Conservation (phyloP, 2,797 vertebrate species). For the Tragelaphus eurycerus region DNA sequence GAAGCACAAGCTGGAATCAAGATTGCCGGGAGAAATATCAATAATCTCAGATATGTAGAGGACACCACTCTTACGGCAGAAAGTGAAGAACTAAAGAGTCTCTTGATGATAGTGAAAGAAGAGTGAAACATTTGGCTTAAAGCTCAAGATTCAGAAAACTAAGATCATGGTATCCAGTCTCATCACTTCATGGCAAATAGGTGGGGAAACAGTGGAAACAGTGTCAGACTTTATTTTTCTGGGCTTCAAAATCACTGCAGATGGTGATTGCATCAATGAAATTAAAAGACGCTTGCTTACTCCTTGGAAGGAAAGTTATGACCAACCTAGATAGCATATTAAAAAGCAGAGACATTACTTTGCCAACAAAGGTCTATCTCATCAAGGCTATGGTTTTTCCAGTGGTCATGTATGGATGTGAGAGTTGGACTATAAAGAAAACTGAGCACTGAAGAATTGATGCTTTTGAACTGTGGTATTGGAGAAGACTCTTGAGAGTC, state of each 20-base stretch:
- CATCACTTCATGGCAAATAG: no score
- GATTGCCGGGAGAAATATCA: rapidly evolving
- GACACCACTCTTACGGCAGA: background rate
- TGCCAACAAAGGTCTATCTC: background rate
- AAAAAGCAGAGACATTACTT: background rate
- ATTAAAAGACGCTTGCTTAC: background rate
- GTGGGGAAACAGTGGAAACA: background rate
- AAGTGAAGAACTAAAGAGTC: background rate
- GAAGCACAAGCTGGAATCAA: background rate
- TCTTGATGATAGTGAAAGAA: background rate
- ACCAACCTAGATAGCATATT: background rate
- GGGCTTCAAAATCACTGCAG: background rate
- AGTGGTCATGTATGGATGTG: background rate
- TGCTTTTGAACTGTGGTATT: background rate
- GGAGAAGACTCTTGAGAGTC: background rate
- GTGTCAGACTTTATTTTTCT: background rate
- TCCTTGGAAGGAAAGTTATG: background rate
- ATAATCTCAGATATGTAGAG: background rate
- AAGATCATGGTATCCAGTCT: background rate
- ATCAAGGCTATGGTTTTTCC: background rate
- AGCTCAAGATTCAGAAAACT: background rate
- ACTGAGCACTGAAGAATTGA: background rate
- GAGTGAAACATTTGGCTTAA: background rate
- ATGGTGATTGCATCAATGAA: background rate
- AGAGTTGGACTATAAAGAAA: background rate